phyloP scores from a whole-genome alignment of 2,113 vertebrate species.

The Heterochromis multidens region DNA sequence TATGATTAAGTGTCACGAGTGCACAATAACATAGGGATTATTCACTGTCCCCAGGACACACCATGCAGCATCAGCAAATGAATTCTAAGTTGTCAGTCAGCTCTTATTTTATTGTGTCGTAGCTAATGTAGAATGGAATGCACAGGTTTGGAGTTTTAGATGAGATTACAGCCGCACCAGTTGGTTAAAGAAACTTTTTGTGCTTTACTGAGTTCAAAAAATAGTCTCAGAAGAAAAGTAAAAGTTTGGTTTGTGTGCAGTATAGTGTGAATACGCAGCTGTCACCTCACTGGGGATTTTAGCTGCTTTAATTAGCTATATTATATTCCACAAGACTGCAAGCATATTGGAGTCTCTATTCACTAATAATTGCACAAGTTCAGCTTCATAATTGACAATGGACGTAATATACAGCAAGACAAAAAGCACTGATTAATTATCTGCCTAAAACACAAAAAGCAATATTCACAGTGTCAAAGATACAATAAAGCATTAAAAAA shows the following conservation, averaged over 20 bases:
- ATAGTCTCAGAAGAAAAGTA: neutral
- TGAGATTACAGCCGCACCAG: neutral
- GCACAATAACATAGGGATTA: conserved; percentile 40
- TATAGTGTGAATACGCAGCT: neutral
- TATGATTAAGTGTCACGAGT: conserved; percentile 52
- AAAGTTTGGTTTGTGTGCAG: neutral
- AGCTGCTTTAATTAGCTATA: neutral
- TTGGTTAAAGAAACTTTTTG: neutral
- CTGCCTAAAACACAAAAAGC: neutral
- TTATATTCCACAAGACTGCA: neutral
- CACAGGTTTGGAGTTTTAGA: neutral
- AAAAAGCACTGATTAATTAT: neutral
- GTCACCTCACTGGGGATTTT: neutral
- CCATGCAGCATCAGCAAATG: neutral
- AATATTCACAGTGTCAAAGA: neutral
- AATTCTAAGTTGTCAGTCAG: neutral
- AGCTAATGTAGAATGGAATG: neutral
- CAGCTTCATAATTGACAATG: neutral
- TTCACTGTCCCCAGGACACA: neutral
- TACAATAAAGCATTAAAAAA: neutral
- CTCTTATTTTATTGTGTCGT: neutral
- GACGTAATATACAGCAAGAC: neutral
- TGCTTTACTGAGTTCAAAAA: neutral
- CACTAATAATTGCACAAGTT: neutral
- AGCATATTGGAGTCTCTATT: neutral